Evolutionary conservation across 2,113 vertebrate genomes (phyloP).

Genomic region (Vombatus ursinus): DNA sequence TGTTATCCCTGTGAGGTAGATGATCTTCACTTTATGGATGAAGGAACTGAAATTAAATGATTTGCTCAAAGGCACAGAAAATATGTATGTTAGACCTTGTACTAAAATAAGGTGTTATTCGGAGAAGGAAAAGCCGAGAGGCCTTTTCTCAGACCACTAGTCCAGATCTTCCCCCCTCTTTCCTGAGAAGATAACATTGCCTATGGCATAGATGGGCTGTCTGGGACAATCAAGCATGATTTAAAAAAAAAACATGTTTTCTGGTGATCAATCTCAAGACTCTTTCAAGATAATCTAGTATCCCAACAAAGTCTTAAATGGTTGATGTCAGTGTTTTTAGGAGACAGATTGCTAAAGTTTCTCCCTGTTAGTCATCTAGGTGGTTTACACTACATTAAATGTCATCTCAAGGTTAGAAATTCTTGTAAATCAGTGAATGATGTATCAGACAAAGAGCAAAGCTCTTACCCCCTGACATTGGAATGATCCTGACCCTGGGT

Average conservation of each 20-base stretch:
- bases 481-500: constrained; percentile 21
- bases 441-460: constrained; percentile 47
- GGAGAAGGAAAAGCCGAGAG: constrained; percentile 8
- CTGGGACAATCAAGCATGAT: background rate
- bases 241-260: constrained; percentile 20
- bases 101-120: constrained; percentile 32
- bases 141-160: constrained; percentile 17
- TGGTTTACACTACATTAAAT: constrained; percentile 15
- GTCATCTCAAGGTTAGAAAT: constrained; percentile 43
- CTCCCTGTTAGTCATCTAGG: constrained; percentile 52
- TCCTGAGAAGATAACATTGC: background rate
- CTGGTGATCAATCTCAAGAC: constrained; percentile 40
- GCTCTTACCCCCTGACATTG: constrained; percentile 25
- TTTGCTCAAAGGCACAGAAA: constrained; percentile 57
- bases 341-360: constrained; percentile 38
- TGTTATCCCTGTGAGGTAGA: constrained; percentile 10
- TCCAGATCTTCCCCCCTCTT: background rate
- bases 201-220: background rate
- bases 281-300: constrained; percentile 50
- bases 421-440: constrained; percentile 10
- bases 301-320: constrained; percentile 43
- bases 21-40: constrained; percentile 40
- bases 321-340: constrained; percentile 7
- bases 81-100: background rate
- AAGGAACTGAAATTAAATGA: constrained; percentile 50